Percentiles rank a stretch among this genome's conserved stretches.
These are phyloP conservation scores for Hedya salicella DNA, from an alignment of 2,888 invertebrate genomes.

Conservation along the genomic window DNA sequence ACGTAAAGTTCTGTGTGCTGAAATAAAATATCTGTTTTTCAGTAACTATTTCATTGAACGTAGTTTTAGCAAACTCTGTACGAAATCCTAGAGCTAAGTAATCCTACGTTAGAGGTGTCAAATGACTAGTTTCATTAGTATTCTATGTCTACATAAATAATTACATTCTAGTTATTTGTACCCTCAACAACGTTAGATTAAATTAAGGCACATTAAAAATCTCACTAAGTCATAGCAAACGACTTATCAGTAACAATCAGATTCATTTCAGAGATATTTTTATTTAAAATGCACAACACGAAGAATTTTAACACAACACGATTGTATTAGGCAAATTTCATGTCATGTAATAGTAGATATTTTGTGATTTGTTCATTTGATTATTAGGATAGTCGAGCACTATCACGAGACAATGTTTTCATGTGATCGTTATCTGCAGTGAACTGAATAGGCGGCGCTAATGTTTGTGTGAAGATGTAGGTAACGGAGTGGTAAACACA, in stretches of 20 bases:
- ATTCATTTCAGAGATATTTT: conserved; percentile 16
- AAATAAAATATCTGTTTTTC: too few species aligned
- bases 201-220: conserved; percentile 16
- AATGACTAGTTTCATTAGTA: conserved; percentile 72
- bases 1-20: too few species aligned
- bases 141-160: conserved; percentile 34
- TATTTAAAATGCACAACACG: conserved; percentile 34
- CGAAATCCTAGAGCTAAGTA: conserved; percentile 8
- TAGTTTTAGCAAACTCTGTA: conserved; percentile 18
- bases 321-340: conserved; percentile 9
- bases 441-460: too few species aligned
- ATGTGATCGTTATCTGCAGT: too few species aligned
- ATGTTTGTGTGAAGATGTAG: too few species aligned
- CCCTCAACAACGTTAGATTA: conserved; percentile 14
- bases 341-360: background rate
- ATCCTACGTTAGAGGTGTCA: conserved; percentile 64
- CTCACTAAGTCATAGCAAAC: conserved; percentile 20
- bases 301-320: conserved; percentile 16
- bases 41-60: background rate
- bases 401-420: too few species aligned
- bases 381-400: too few species aligned
- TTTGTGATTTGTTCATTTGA: background rate
- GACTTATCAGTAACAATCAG: background rate
- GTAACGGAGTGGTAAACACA: too few species aligned
- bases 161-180: conserved; percentile 19